Base-by-base conservation (phyloP, 2,797 vertebrate genomes). In the Sebastes vulpes region DNA sequence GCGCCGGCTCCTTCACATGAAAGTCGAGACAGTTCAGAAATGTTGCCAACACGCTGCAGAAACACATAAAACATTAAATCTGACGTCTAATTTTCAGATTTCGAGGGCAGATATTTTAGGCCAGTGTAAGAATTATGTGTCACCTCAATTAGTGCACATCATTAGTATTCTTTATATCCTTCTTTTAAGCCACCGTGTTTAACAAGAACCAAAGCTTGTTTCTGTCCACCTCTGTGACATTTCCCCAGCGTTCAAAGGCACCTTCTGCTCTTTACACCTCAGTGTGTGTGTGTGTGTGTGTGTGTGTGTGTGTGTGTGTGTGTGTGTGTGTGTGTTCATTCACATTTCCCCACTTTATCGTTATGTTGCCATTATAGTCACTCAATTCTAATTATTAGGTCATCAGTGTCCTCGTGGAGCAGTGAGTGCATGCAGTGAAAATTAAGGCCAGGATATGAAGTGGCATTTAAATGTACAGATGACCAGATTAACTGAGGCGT, bases 381-480 rank as follows among this genome's bases (percentile, higher is more conserved):
- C 82, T 82, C 68, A 6, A 25, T 75, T 85, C 80, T 81, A 84
- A 91, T 87, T 87, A 89, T 84, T 84, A 88, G 81, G 26, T 65
- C 85, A 84, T 65, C 58, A 1, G 75, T 35, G 50, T 83, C 67
- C 70, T 77, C 5, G 14, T 54, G 79, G 7, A 29, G 70, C 59
- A 21, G 61, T 14, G 28, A 25, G 64, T 32, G 56, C 56, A 67
- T 32, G 61, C n/a, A 31, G 42, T 53, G 29, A 42, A 79, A 85
- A 91, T 90, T 68, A 88, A 86, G 76, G 82, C 56, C 85, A 67
- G 79, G 46, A 73, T 20, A 68, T 28, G 10, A 66, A 81, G 63
- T 70, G 84, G 78, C 82, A 87, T 93, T 92, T 87, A 65, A 85
- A 89, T 38, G 79, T 75, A 85, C 69, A 77, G 84, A 91, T 88